Conservation (phyloP, 2,888 invertebrate species). For the Melolontha melolontha region DNA sequence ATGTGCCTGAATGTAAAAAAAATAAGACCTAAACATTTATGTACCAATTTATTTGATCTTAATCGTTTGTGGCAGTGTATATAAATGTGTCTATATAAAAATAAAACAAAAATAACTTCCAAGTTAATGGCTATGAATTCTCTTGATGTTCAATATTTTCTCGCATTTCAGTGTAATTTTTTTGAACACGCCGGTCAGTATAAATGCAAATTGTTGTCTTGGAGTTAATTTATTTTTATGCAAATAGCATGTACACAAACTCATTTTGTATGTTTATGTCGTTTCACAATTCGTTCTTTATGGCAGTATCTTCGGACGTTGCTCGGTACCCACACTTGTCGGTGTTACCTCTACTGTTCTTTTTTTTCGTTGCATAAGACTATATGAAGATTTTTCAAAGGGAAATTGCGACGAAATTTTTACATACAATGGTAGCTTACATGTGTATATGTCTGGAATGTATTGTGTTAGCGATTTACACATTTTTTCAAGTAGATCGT, state of each 20-base stretch:
- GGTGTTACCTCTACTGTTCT: not conserved
- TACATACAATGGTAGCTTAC: constrained; percentile 33
- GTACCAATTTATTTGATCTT: no score
- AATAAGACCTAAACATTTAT: no score
- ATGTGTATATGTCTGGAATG: constrained; percentile 23
- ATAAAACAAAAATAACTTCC: no score
- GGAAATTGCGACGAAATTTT: constrained; percentile 15
- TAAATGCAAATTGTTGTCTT: constrained; percentile 33
- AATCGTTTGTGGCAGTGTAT: no score
- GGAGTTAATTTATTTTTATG: constrained; percentile 42
- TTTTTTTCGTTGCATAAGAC: constrained; percentile 13
- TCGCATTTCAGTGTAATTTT: no score
- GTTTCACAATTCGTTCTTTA: constrained; percentile 34
- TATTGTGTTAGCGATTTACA: constrained; percentile 18
- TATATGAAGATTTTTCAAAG: constrained; percentile 31
- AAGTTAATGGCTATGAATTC: no score
- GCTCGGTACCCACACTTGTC: no score
- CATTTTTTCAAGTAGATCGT: constrained; percentile 4
- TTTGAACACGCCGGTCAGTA: not conserved
- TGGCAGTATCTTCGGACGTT: constrained; percentile 3
- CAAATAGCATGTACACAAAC: constrained; percentile 35
- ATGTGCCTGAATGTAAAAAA: no score
- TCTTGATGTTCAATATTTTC: no score
- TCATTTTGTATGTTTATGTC: constrained; percentile 36
- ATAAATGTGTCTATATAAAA: no score